phyloP scores from a whole-genome alignment of 35 echinoderm and acorn worm species.

The Ophioderma brevispina region DNA sequence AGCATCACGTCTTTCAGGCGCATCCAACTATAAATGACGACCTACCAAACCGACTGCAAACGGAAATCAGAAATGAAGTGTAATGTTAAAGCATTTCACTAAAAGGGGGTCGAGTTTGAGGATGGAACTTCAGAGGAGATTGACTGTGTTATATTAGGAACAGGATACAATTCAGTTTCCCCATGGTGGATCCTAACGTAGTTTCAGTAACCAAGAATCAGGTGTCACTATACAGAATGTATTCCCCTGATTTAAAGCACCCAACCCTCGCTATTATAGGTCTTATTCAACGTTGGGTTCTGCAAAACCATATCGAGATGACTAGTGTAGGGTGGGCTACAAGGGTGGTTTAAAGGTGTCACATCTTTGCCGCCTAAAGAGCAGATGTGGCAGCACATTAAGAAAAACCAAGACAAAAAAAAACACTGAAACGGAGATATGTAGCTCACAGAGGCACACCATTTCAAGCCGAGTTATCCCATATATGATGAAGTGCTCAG shows the following conservation, averaged over 20 bases:
- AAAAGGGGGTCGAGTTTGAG: constrained; percentile 73
- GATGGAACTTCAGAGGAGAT: constrained; percentile 81
- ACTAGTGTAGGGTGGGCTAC: constrained; percentile 77
- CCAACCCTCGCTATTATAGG: constrained; percentile 79
- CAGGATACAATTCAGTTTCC: constrained; percentile 82
- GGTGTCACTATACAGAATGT: constrained; percentile 81
- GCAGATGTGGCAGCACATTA: constrained; percentile 64
- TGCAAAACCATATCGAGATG: constrained; percentile 73
- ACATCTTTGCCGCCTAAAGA: constrained; percentile 33
- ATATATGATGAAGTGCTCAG: constrained; percentile 67
- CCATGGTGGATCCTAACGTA: constrained; percentile 57
- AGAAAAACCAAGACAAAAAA: constrained; percentile 48
- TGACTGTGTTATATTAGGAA: constrained; percentile 79
- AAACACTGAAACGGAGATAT: constrained; percentile 50
- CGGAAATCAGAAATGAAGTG: constrained; percentile 64
- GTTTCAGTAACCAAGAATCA: constrained; percentile 64
- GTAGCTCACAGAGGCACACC: constrained; percentile 73
- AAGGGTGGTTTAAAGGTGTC: constrained; percentile 65
- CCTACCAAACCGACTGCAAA: constrained; percentile 62
- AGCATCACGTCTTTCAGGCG: background rate
- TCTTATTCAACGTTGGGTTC: constrained; percentile 62
- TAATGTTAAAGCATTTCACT: constrained; percentile 63
- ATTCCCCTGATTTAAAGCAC: constrained; percentile 46
- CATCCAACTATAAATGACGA: constrained; percentile 78
- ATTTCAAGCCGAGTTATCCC: constrained; percentile 70